These are phyloP conservation scores for Sinella curviseta DNA, from an alignment of 1,140 invertebrate species.

Conservation along the genomic window DNA sequence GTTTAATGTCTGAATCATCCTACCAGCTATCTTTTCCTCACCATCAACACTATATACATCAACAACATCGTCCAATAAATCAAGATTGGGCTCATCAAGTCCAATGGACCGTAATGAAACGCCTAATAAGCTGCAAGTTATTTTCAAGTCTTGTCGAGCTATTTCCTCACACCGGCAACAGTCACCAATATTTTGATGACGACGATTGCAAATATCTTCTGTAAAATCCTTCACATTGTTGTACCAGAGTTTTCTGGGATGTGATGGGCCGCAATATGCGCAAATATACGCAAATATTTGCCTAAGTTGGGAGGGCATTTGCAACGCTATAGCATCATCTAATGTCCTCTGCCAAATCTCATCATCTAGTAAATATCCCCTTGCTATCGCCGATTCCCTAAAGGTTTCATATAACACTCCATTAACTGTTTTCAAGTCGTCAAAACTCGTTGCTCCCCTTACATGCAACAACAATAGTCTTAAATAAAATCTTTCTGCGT, in stretches of 20 bases:
- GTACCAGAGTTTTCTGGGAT: constrained; percentile 51
- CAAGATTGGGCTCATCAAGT: not conserved
- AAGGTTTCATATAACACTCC: constrained; percentile 38
- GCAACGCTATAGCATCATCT: constrained; percentile 43
- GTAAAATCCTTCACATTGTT: constrained; percentile 52
- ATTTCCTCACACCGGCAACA: constrained; percentile 36
- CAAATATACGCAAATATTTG: constrained; percentile 56
- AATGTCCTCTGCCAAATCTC: constrained; percentile 44
- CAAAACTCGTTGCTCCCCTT: constrained; percentile 13
- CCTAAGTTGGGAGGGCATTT: constrained; percentile 54
- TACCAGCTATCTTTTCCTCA: not conserved
- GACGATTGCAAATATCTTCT: constrained; percentile 49
- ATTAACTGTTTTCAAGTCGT: not conserved
- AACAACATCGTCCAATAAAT: not conserved
- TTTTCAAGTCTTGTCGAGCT: constrained; percentile 34
- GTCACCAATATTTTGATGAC: not conserved
- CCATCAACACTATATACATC: not conserved
- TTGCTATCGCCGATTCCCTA: constrained; percentile 34
- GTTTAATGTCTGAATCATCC: not conserved
- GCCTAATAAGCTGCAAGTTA: not conserved
- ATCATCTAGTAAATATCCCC: constrained; percentile 42
- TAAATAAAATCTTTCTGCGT: not conserved
- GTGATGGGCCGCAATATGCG: constrained; percentile 50
- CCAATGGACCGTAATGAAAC: not conserved
- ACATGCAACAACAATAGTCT: constrained; percentile 12